These are phyloP conservation scores for Microcebus murinus DNA, from an alignment of 2,113 vertebrate species.

Conservation along the genomic window DNA sequence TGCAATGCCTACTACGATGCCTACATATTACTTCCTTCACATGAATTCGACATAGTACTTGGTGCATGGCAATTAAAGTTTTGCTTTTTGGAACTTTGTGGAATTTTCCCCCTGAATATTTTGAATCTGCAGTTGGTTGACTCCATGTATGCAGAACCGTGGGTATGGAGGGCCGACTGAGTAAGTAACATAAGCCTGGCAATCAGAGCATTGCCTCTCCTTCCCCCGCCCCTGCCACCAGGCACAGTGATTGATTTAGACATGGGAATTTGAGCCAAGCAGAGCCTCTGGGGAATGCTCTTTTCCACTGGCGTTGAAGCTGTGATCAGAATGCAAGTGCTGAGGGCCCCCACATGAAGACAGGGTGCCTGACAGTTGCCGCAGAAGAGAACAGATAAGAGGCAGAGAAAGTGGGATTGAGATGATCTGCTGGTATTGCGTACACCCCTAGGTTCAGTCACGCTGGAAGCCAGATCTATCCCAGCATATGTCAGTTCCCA, in stretches of 20 bases:
- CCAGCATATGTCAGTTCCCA: neutral
- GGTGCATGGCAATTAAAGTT: neutral
- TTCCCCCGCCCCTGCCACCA: accelerated
- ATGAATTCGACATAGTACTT: neutral
- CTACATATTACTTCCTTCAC: neutral
- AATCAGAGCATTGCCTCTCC: neutral
- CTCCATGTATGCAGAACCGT: neutral
- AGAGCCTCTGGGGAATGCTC: neutral
- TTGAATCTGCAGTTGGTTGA: neutral
- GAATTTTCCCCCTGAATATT: neutral
- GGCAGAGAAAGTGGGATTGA: neutral
- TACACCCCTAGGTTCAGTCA: neutral
- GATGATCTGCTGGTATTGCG: neutral
- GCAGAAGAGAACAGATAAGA: neutral
- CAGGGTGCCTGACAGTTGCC: neutral
- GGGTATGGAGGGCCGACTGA: neutral
- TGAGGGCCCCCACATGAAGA: neutral
- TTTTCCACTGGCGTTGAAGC: slow-evolving; percentile 32
- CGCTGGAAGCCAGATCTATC: neutral
- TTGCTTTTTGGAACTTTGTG: neutral
- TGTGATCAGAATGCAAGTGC: neutral
- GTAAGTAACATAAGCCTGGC: neutral
- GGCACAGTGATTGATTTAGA: neutral
- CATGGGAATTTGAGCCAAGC: neutral
- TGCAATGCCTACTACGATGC: neutral